These are phyloP conservation scores for Conomelus anceps DNA, from an alignment of 2,888 invertebrate genomes.

Conservation along the genomic window DNA sequence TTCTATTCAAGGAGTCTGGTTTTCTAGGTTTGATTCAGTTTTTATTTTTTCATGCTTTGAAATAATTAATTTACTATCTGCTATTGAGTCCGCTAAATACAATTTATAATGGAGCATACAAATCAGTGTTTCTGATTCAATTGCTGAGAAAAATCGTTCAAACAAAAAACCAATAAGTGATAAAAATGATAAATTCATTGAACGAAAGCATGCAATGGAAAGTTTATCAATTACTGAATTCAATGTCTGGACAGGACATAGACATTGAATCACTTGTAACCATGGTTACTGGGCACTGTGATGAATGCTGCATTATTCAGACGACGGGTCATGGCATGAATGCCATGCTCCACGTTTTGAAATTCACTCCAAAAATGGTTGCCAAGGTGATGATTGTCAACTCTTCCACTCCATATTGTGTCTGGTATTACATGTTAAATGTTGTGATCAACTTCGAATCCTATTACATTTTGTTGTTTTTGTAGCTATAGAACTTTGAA, in stretches of 20 bases:
- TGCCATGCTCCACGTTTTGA: neutral
- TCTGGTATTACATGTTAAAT: too few species aligned
- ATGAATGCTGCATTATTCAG: neutral
- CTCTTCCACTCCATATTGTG: neutral
- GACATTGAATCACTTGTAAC: neutral
- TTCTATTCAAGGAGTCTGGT: too few species aligned
- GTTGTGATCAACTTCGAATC: too few species aligned
- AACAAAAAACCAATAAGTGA: neutral
- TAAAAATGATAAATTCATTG: neutral
- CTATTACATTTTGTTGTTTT: too few species aligned
- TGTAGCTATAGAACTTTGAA: too few species aligned
- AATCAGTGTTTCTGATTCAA: too few species aligned
- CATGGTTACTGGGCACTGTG: neutral
- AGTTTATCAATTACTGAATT: neutral
- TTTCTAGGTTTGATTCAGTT: too few species aligned
- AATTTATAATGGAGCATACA: too few species aligned
- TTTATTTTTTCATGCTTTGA: too few species aligned
- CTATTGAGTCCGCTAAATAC: too few species aligned
- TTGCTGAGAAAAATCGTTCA: neutral
- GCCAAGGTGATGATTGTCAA: neutral
- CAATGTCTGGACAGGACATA: neutral
- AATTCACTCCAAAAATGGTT: neutral
- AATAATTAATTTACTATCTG: too few species aligned
- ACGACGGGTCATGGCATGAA: neutral
- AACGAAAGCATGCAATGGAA: neutral